Percentiles rank a stretch among this genome's conserved stretches.
Conservation (phyloP, 2,113 vertebrate genomes). For the Columbina picui region DNA sequence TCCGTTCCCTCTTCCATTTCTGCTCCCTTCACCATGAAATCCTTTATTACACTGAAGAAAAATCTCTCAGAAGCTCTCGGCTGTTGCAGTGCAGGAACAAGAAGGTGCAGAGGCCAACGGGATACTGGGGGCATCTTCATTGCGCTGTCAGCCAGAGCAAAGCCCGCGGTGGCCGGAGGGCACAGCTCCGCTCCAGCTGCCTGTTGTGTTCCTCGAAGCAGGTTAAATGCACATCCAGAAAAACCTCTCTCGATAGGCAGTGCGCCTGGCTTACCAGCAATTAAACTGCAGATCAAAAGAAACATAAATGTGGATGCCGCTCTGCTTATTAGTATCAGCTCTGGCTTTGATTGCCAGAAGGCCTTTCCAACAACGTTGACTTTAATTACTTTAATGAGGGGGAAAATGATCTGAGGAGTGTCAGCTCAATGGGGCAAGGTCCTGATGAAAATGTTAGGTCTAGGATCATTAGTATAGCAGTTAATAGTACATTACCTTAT, state of each 20-base stretch:
- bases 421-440: conserved; percentile 18
- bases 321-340: conserved; percentile 22
- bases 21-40: background rate
- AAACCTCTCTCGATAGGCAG: fast-evolving
- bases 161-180: fast-evolving
- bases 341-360: conserved; percentile 14
- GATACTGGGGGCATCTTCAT: background rate
- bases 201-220: background rate
- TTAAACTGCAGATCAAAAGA: background rate
- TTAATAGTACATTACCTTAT: conserved; percentile 25
- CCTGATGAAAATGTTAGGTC: background rate
- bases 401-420: conserved; percentile 40
- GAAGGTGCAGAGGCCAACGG: background rate
- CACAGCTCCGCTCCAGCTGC: background rate
- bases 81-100: background rate
- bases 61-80: background rate
- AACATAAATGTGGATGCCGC: background rate
- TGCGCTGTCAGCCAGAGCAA: background rate
- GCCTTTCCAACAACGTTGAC: background rate
- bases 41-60: background rate
- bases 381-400: conserved; percentile 65
- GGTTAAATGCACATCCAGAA: background rate
- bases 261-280: background rate
- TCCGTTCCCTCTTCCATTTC: background rate
- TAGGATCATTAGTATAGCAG: conserved; percentile 41